These are phyloP conservation scores for Trematomus bernacchii DNA, from an alignment of 2,797 vertebrate species.

Conservation along the genomic window DNA sequence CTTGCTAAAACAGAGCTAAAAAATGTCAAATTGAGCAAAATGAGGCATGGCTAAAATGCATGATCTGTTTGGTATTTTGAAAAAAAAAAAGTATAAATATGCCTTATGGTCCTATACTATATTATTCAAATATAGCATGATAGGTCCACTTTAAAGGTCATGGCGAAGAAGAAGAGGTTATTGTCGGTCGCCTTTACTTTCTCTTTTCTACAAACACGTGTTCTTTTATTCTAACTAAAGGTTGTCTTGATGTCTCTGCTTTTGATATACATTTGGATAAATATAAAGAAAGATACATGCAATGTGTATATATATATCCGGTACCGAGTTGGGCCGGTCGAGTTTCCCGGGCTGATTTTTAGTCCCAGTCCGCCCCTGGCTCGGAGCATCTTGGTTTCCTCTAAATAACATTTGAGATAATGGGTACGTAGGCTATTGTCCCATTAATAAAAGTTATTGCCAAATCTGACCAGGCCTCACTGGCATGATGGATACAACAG, in stretches of 20 bases:
- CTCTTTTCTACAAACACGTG: not conserved
- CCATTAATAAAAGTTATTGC: not conserved
- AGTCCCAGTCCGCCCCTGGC: too few species aligned
- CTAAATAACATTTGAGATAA: not conserved
- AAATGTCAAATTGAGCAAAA: too few species aligned
- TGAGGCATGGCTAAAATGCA: too few species aligned
- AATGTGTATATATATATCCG: not conserved
- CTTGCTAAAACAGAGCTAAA: too few species aligned
- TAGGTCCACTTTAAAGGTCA: too few species aligned
- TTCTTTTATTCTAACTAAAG: not conserved
- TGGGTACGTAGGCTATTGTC: not conserved
- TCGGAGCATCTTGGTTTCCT: not conserved
- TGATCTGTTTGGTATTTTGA: too few species aligned
- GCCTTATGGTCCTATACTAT: too few species aligned
- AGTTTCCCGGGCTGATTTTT: too few species aligned
- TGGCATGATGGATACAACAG: not conserved
- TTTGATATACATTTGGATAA: not conserved
- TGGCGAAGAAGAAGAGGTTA: too few species aligned
- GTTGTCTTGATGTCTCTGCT: not conserved
- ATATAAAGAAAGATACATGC: not conserved
- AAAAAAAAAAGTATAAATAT: too few species aligned
- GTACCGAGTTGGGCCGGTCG: too few species aligned
- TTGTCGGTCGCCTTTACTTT: not conserved
- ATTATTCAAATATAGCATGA: too few species aligned
- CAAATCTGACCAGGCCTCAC: not conserved